phyloP scores from a whole-genome alignment of 2,797 vertebrate genomes.

The Heliangelus exortis region DNA sequence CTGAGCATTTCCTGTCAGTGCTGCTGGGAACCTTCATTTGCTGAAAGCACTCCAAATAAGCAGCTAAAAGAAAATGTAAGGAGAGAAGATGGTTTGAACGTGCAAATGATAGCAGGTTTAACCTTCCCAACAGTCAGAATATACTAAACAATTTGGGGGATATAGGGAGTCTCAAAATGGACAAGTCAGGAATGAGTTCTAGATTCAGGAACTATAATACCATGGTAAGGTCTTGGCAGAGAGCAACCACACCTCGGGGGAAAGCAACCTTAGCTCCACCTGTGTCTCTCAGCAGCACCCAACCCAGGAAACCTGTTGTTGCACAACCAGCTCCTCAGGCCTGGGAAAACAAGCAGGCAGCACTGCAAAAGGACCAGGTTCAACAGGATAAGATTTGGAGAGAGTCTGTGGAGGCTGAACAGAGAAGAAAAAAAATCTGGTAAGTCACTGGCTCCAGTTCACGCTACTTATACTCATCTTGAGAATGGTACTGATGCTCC shows the following conservation, averaged over 20 bases:
- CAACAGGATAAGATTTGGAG: constrained; percentile 81
- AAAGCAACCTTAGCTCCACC: constrained; percentile 42
- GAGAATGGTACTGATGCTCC: not conserved
- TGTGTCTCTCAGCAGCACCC: not conserved
- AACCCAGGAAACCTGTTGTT: not conserved
- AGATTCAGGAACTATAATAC: constrained; percentile 60
- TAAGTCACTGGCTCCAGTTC: constrained; percentile 54
- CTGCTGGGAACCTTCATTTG: accelerated
- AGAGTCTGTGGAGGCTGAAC: constrained; percentile 78
- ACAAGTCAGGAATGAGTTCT: constrained; percentile 6
- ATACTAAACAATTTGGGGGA: not conserved
- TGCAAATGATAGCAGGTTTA: not conserved
- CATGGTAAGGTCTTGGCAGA: constrained; percentile 75
- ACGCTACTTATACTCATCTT: not conserved
- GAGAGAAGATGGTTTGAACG: not conserved
- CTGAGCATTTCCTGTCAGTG: not conserved
- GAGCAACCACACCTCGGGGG: constrained; percentile 33
- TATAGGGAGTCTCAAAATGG: not conserved
- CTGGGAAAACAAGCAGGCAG: not conserved
- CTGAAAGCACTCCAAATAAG: not conserved
- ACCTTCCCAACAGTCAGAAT: not conserved
- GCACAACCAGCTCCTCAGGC: not conserved
- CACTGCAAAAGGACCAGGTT: constrained; percentile 64
- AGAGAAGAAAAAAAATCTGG: constrained; percentile 76
- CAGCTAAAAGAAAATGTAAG: not conserved